Conservation (phyloP, 2,888 invertebrate genomes). For the Zootermopsis nevadensis region DNA sequence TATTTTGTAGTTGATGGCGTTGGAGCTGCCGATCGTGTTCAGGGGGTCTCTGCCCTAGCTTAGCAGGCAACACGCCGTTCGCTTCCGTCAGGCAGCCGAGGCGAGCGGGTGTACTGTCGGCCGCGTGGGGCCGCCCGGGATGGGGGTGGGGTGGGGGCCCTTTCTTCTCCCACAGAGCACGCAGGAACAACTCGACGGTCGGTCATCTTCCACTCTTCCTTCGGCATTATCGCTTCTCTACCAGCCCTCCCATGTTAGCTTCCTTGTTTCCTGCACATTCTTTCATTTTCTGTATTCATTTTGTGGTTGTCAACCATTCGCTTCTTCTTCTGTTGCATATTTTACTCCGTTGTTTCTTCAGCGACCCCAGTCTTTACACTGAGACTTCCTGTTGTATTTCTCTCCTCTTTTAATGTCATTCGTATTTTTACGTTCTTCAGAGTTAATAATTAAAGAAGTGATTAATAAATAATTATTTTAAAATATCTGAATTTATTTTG, state of each 20-base stretch:
- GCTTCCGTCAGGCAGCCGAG: background rate
- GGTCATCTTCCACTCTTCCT: slow-evolving; percentile 11
- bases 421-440: too few relatives aligned
- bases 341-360: background rate
- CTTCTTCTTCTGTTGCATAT: too few relatives aligned
- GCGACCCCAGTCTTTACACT: too few relatives aligned
- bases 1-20: too few relatives aligned
- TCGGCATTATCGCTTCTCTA: background rate
- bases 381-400: background rate
- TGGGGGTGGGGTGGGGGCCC: background rate
- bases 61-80: background rate
- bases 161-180: too few relatives aligned
- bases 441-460: too few relatives aligned
- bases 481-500: too few relatives aligned
- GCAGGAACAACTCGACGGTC: background rate
- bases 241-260: background rate
- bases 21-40: too few relatives aligned
- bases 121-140: too few relatives aligned
- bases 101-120: background rate
- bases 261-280: background rate
- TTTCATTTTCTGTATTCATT: background rate
- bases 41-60: background rate
- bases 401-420: too few relatives aligned
- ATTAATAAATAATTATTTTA: too few relatives aligned
- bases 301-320: background rate